Percentiles rank a stretch among this genome's conserved stretches.
Conservation (phyloP, 2,113 vertebrate species). For the Clupea harengus region DNA sequence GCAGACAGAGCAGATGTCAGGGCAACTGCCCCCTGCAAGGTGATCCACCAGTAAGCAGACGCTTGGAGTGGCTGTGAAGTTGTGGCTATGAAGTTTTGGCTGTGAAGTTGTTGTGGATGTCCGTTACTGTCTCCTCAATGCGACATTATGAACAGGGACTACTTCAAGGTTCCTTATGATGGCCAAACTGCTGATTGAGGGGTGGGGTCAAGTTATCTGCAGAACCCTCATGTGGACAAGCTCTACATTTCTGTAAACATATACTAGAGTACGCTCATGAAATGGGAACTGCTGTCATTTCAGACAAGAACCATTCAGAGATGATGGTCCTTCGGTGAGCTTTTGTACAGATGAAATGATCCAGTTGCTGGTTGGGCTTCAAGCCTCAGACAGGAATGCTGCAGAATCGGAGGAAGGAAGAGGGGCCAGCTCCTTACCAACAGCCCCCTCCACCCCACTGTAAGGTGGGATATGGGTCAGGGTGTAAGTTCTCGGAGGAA, state of each 20-base stretch:
- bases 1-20: neutral
- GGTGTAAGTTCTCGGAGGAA: conserved; percentile 23
- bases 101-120: neutral
- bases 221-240: neutral
- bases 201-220: neutral
- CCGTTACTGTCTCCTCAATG: neutral
- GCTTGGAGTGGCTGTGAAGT: too few species aligned
- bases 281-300: neutral
- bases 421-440: neutral
- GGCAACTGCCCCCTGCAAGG: neutral
- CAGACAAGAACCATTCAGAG: neutral
- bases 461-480: conserved; percentile 29
- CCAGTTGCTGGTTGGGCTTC: neutral
- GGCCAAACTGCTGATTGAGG: neutral
- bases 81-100: too few species aligned
- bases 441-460: conserved; percentile 28
- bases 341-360: neutral
- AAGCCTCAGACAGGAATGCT: conserved; percentile 37
- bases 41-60: neutral
- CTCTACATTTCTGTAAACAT: neutral
- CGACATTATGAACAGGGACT: too few species aligned
- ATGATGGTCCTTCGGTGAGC: neutral
- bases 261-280: too few species aligned
- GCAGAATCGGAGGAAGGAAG: conserved; percentile 52
- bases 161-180: too few species aligned